phyloP scores from a whole-genome alignment of 2,797 vertebrate genomes.

The Mastacembelus armatus region DNA sequence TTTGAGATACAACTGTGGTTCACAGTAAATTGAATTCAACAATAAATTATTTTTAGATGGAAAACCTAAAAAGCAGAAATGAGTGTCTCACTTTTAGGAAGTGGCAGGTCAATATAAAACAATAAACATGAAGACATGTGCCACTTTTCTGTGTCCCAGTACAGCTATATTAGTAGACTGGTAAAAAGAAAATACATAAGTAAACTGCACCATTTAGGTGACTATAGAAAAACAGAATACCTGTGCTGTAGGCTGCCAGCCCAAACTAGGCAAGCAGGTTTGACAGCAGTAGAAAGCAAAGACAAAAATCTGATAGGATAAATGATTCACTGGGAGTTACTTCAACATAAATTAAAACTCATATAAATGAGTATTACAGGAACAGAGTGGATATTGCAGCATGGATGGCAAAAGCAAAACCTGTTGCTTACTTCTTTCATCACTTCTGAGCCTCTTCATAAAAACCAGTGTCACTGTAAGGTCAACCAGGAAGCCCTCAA shows the following conservation, averaged over 20 bases:
- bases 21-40: background rate
- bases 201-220: background rate
- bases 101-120: too few relatives aligned
- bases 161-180: too few relatives aligned
- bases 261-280: slow-evolving; percentile 15
- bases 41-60: background rate
- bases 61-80: too few relatives aligned
- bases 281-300: background rate
- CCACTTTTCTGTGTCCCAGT: too few relatives aligned
- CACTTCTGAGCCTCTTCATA: background rate
- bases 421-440: background rate
- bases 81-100: too few relatives aligned
- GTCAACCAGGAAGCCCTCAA: too few relatives aligned
- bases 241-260: background rate
- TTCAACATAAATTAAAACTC: background rate
- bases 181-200: too few relatives aligned
- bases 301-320: background rate
- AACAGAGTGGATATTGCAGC: background rate
- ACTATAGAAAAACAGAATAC: background rate
- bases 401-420: background rate
- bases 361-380: background rate
- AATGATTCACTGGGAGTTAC: slow-evolving; percentile 18
- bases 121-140: too few relatives aligned
- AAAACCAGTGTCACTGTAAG: background rate
- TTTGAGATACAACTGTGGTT: background rate